These are phyloP conservation scores for Thaumetopoea pityocampa DNA, from an alignment of 1,140 invertebrate genomes.

Conservation along the genomic window DNA sequence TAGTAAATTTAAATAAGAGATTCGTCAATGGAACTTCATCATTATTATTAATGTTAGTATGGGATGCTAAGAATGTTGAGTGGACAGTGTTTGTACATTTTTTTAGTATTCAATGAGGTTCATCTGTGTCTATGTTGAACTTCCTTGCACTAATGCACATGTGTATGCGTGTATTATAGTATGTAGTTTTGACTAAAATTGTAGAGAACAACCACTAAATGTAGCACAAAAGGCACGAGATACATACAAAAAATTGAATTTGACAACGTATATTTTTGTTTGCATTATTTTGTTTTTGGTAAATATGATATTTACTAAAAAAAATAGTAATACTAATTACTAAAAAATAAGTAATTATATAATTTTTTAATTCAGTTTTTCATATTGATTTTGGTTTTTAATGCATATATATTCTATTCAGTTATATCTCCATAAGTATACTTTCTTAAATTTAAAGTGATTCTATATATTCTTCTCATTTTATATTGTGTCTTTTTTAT, in stretches of 20 bases:
- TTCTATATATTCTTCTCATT: conserved; percentile 15
- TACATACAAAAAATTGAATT: too few relatives aligned
- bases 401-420: too few relatives aligned
- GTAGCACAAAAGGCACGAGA: too few relatives aligned
- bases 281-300: too few relatives aligned
- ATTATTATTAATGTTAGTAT: conserved; percentile 21
- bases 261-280: too few relatives aligned
- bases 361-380: too few relatives aligned
- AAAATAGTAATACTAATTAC: too few relatives aligned
- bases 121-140: conserved; percentile 43
- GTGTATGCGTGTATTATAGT: conserved; percentile 17
- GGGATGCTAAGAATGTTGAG: conserved; percentile 68
- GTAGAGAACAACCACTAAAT: conserved; percentile 13
- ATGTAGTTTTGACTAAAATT: conserved; percentile 25
- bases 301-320: too few relatives aligned
- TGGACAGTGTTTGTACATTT: conserved; percentile 57
- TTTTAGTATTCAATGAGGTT: conserved; percentile 32
- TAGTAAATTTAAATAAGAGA: conserved; percentile 18
- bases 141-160: conserved; percentile 26
- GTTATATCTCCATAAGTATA: too few relatives aligned
- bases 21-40: conserved; percentile 32
- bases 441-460: too few relatives aligned
- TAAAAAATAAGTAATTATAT: too few relatives aligned
- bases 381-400: too few relatives aligned
- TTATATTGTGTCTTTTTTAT: conserved; percentile 19